Percentiles rank a stretch among this genome's conserved stretches.
Evolutionary conservation across 2,113 vertebrate genomes (phyloP).

Genomic region (Felis catus): F.catus_Fca126_mat1.0 CM031421.1:90316501-90317000

Average conservation of each 20-base stretch:
- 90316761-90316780: slow-evolving; percentile 66
- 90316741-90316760: slow-evolving; percentile 57
- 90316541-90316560: background rate
- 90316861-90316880: slow-evolving; percentile 66
- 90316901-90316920: no score
- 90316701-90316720: slow-evolving; percentile 35
- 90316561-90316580: slow-evolving; percentile 51
- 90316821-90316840: slow-evolving; percentile 65
- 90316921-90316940: no score
- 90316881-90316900: no score
- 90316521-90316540: slow-evolving; percentile 27
- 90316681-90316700: slow-evolving; percentile 1
- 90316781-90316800: slow-evolving; percentile 70
- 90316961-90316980: no score
- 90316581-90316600: background rate
- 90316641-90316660: background rate
- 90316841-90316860: slow-evolving; percentile 52
- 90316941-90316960: no score
- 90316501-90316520: slow-evolving; percentile 47
- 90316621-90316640: background rate
- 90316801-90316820: slow-evolving; percentile 52
- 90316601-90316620: background rate
- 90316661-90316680: background rate
- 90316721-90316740: slow-evolving; percentile 56
- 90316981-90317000: no score